Evolutionary conservation across 2,888 invertebrate genomes (phyloP), one percentile per base, ranked within the genome.

Genomic region (Lottia gigantea): DNA sequence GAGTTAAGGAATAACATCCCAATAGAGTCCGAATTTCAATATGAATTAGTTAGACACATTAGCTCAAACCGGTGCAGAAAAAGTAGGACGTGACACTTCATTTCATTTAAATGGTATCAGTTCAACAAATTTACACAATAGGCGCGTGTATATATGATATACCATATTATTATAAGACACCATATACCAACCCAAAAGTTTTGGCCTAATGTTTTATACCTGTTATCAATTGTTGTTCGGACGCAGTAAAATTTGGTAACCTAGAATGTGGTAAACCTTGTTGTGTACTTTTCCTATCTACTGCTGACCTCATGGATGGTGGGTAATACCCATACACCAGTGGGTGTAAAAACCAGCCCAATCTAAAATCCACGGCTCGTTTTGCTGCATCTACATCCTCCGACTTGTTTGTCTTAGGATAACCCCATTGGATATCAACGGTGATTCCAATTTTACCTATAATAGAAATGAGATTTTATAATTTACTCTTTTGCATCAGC

Each of bases 311-410:
- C 81, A 85, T 82, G 3, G 76, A 73, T 26, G 74, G 73, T 0
- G 83, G 83, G 62, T 84, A 93, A 88, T 94, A 92, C 1, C 87
- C 87, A 70, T 78, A 74, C 8, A 80, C 81, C 45, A 87, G 78
- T 19, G 87, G 86, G 66, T 84, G 75, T 7, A 85, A 85, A 74
- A 83, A 87, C 83, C 83, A 83, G 14, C 87, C 87, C 11, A 85
- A 71, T n/a, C 71, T 65, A 62, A 84, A 84, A 46, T 80, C 75
- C 47, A 75, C 70, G 3, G 72, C 73, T 26, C 81, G 71, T 7
- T 75, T 74, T 8, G 79, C 71, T 1, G 84, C 82, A 8, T 67
- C 75, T 12, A 70, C 46, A 68, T 83, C 82, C 1, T 66, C 70
- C 2, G 65, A 64, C 19, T 66, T 71, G 8, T 71, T 31, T 8